These are phyloP conservation scores for Pseudomyrmex pallidus DNA, from an alignment of 1,140 invertebrate species.

Conservation along the genomic window DNA sequence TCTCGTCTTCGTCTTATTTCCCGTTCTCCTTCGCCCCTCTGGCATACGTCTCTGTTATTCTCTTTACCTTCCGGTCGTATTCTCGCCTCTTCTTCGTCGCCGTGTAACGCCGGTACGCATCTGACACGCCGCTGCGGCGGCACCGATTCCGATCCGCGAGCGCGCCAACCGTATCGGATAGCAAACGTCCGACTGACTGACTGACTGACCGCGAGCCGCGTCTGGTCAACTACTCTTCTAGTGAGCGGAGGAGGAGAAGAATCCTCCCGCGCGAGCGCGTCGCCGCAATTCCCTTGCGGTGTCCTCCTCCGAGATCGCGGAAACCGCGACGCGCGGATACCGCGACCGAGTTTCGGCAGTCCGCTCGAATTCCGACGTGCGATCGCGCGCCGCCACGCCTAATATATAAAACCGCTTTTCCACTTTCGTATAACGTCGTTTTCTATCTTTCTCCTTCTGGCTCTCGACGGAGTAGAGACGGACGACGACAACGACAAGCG, in stretches of 20 bases:
- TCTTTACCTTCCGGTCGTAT: conserved; percentile 40
- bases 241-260: too few relatives aligned
- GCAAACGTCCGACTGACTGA: conserved; percentile 63
- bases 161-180: conserved; percentile 49
- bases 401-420: conserved; percentile 39
- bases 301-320: conserved; percentile 27
- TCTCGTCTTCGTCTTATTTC: conserved; percentile 28
- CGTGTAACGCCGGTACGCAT: conserved; percentile 46
- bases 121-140: conserved; percentile 35
- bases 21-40: conserved; percentile 14
- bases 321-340: not conserved
- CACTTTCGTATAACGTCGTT: conserved; percentile 11
- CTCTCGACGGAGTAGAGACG: not conserved
- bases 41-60: conserved; percentile 27
- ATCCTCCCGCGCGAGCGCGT: conserved; percentile 13
- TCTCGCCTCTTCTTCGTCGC: conserved; percentile 32
- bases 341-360: conserved; percentile 1
- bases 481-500: conserved; percentile 34
- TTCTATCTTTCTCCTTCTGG: not conserved
- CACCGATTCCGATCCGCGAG: conserved; percentile 31
- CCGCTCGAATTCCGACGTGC: conserved; percentile 1
- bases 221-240: conserved; percentile 22
- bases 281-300: not conserved
- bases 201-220: conserved; percentile 57
- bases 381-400: conserved; percentile 13